Conservation (phyloP, 2,113 vertebrate species). For the Tragelaphus buxtoni region DNA sequence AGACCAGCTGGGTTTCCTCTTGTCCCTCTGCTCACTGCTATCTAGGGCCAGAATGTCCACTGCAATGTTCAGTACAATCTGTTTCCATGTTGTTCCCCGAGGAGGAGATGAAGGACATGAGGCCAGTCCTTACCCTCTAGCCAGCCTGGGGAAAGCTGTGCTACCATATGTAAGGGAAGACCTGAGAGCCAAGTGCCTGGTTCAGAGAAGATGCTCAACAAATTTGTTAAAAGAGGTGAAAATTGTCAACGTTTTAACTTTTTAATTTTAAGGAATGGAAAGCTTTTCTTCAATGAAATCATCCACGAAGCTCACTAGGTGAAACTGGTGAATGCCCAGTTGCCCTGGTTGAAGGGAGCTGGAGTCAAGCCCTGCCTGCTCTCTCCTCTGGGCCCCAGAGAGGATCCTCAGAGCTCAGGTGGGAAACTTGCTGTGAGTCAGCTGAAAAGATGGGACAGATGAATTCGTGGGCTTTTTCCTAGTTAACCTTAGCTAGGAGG, state of each 20-base stretch:
- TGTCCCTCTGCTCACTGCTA: not conserved
- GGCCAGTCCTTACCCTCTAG: not conserved
- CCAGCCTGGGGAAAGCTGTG: not conserved
- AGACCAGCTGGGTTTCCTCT: not conserved
- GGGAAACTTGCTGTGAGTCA: not conserved
- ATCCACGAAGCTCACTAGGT: not conserved
- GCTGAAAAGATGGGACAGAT: not conserved
- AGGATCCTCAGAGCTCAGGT: not conserved
- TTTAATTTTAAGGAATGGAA: not conserved
- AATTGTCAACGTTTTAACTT: not conserved
- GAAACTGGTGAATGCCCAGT: not conserved
- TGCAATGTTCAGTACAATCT: not conserved
- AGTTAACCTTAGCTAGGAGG: not conserved
- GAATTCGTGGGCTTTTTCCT: not conserved
- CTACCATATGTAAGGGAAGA: not conserved
- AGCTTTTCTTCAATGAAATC: not conserved
- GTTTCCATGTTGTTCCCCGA: not conserved
- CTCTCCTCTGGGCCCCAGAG: not conserved
- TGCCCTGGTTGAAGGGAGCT: not conserved
- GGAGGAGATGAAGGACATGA: not conserved
- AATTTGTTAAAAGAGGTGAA: not conserved
- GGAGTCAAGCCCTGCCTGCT: not conserved
- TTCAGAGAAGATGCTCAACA: not conserved
- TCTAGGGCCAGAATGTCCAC: not conserved
- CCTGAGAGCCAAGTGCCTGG: not conserved